Evolutionary conservation across 2,113 vertebrate species (phyloP).

Genomic region (Apodemus sylvaticus): DNA sequence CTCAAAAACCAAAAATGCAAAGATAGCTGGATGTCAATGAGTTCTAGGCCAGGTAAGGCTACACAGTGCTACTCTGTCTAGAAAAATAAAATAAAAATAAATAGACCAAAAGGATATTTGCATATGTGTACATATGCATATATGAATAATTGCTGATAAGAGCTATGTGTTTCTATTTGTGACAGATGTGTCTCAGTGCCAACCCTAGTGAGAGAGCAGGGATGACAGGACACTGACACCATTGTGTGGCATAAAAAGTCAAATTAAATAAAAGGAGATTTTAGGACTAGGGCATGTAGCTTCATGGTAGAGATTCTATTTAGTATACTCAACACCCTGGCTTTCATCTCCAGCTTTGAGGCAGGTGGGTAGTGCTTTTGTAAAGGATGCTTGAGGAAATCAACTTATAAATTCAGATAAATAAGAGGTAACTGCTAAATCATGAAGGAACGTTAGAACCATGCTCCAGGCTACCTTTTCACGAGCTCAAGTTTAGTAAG

Average conservation of each 20-base stretch:
- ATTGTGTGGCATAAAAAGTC: background rate
- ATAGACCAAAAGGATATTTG: background rate
- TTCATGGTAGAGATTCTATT: background rate
- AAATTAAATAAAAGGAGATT: background rate
- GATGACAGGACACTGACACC: background rate
- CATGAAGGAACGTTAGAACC: accelerated
- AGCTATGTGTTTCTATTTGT: too few relatives aligned
- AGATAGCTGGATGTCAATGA: background rate
- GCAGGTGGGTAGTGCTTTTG: too few relatives aligned
- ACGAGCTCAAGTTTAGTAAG: background rate
- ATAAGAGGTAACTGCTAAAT: background rate
- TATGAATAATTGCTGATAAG: too few relatives aligned
- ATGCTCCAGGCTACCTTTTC: background rate
- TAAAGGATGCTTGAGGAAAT: background rate
- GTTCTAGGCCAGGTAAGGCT: background rate
- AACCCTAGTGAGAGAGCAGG: background rate
- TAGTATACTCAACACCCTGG: background rate
- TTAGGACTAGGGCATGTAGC: background rate
- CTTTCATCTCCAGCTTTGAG: too few relatives aligned
- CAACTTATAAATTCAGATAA: background rate
- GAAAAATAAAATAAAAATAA: background rate
- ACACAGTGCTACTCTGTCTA: background rate
- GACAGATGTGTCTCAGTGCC: too few relatives aligned
- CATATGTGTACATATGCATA: too few relatives aligned
- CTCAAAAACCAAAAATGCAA: background rate